phyloP scores from a whole-genome alignment of 2,113 vertebrate genomes.

The Ceuthmochares aereus region DNA sequence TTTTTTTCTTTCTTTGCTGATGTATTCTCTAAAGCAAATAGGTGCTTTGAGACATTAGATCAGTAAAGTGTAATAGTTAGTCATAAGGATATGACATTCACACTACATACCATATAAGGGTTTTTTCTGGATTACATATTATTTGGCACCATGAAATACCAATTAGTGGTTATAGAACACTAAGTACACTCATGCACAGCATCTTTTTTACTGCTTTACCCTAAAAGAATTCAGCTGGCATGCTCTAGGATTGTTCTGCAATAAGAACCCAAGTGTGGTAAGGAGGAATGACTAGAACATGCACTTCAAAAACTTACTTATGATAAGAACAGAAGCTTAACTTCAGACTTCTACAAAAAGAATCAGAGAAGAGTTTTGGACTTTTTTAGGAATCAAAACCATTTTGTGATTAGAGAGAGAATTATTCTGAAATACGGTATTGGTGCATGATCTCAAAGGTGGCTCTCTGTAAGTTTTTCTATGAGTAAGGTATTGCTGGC shows the following conservation, averaged over 20 bases:
- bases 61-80: background rate
- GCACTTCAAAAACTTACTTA: background rate
- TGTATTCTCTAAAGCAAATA: background rate
- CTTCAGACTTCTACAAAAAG: background rate
- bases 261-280: background rate
- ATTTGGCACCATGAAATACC: background rate
- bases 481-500: background rate
- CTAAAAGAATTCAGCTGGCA: background rate
- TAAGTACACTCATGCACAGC: background rate
- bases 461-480: background rate
- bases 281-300: background rate
- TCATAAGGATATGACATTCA: background rate
- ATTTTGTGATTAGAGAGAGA: background rate
- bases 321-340: background rate
- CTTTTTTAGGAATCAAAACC: background rate
- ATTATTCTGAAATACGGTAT: background rate
- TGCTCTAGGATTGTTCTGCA: background rate
- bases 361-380: background rate
- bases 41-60: background rate
- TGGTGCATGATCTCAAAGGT: background rate
- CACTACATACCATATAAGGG: background rate
- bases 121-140: background rate
- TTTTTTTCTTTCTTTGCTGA: background rate
- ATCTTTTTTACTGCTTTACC: background rate
- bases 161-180: background rate